Percentiles rank a stretch among this genome's conserved stretches.
These are phyloP conservation scores for Phaonia tiefii DNA, from an alignment of 2,888 invertebrate genomes.

Conservation along the genomic window DNA sequence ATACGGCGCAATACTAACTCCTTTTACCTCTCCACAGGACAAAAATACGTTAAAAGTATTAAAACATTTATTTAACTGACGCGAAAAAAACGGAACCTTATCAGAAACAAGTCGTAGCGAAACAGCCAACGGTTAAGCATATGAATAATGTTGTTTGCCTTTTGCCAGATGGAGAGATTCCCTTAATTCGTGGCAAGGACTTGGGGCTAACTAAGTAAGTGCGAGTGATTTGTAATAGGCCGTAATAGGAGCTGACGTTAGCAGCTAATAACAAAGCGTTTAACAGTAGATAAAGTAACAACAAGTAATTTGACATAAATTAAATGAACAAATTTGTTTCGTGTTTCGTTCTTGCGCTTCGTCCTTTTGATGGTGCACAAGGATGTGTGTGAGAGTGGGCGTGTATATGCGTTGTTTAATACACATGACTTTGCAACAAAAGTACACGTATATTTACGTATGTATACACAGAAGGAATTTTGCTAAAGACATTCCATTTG, in stretches of 20 bases:
- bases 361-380: background rate
- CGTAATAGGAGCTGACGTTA: slow-evolving; percentile 33
- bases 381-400: background rate
- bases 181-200: background rate
- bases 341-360: slow-evolving; percentile 4
- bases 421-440: slow-evolving; percentile 36
- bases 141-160: slow-evolving; percentile 26
- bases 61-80: no score
- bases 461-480: no score
- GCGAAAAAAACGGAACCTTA: no score
- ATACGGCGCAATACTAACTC: no score
- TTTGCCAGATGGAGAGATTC: slow-evolving; percentile 21
- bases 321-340: slow-evolving; percentile 59
- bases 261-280: slow-evolving; percentile 61
- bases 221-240: background rate
- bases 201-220: background rate
- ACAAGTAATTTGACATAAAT: slow-evolving; percentile 60
- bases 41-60: no score
- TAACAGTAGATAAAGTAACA: slow-evolving; percentile 58
- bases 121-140: background rate
- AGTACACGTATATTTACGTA: background rate
- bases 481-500: no score
- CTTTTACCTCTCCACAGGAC: no score
- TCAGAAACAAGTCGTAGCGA: background rate
- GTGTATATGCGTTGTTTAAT: background rate